Base-by-base conservation (phyloP, 2,797 vertebrate genomes). In the Acanthornis magna region DNA sequence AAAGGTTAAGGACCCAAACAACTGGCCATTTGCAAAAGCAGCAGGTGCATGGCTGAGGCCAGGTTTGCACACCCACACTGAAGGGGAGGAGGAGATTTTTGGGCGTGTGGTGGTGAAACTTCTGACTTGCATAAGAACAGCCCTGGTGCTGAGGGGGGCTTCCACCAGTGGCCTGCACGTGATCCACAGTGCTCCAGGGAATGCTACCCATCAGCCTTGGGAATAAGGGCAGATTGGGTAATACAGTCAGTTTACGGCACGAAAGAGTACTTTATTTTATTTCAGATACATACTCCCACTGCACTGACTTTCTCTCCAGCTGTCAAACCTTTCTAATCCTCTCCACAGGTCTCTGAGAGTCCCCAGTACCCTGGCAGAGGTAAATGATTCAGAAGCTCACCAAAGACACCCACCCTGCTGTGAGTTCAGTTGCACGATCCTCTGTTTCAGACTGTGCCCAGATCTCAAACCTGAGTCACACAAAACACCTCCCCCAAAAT, bases 331-430 rank as follows among this genome's bases (percentile, higher is more conserved):
- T 63, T 78, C 48, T 50, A 85, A 73, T 60, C 71, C 51, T 82
- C 18, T 22, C 20, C 77, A 73, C 32, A 70, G 76, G 50, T 62
- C 47, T 54, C 58, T 26, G 12, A 90, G 50, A 86, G 17, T 51
- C 36, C 18, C 67, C 36, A 85, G 6, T 61, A 77, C 45, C 32
- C 50, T 76, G 54, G 38, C 50, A 91, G 81, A 88, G 75, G 32
- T 12, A 88, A 94, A 75, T n/a, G 60, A 95, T n/a, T 85, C 68
- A 76, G 68, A 87, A 71, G 29, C 30, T 87, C 7, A 16, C 25
- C 48, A 79, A 54, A 88, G 48, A 60, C 36, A 79, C 17, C 36
- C 73, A 38, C 48, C 45, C 32, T 79, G 60, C 57, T 76, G 40
- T 0, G 2, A 82, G 48, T 48, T 85, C 67, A 85, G 40, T 43